These are phyloP conservation scores for Vespertilio murinus DNA, from an alignment of 2,797 vertebrate species.

Conservation along the genomic window DNA sequence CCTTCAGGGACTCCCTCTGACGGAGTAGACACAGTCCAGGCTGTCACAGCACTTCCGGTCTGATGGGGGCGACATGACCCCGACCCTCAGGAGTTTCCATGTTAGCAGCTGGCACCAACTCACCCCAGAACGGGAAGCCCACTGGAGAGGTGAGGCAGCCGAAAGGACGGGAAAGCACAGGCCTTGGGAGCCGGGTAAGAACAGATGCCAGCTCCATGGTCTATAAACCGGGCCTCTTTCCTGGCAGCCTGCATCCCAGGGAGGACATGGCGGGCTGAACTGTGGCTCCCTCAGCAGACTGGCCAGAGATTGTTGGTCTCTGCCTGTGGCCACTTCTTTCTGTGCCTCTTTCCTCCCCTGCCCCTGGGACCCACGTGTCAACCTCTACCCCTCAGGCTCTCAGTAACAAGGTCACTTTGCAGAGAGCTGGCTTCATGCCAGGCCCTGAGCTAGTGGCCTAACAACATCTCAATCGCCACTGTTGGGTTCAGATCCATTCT, in stretches of 20 bases:
- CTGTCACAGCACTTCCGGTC: not conserved
- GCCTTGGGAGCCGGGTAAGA: not conserved
- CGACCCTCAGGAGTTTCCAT: not conserved
- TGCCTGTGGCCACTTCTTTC: not conserved
- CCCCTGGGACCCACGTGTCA: not conserved
- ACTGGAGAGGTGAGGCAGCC: not conserved
- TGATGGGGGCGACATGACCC: not conserved
- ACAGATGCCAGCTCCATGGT: not conserved
- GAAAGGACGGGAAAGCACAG: not conserved
- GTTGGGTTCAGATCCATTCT: not conserved
- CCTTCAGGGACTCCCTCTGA: not conserved
- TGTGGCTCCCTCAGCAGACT: not conserved
- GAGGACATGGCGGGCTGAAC: not conserved
- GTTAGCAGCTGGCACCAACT: not conserved
- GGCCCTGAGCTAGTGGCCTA: not conserved
- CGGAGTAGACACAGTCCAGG: accelerated
- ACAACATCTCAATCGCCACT: not conserved
- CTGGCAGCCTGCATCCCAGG: not conserved
- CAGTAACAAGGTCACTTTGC: not conserved
- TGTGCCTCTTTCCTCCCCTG: not conserved
- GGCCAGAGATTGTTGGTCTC: not conserved
- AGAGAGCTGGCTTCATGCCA: not conserved
- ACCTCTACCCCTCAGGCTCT: not conserved
- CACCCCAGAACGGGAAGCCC: not conserved
- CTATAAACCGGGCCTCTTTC: not conserved